phyloP scores from a whole-genome alignment of 2,113 vertebrate species.

The Nycticorax nycticorax region DNA sequence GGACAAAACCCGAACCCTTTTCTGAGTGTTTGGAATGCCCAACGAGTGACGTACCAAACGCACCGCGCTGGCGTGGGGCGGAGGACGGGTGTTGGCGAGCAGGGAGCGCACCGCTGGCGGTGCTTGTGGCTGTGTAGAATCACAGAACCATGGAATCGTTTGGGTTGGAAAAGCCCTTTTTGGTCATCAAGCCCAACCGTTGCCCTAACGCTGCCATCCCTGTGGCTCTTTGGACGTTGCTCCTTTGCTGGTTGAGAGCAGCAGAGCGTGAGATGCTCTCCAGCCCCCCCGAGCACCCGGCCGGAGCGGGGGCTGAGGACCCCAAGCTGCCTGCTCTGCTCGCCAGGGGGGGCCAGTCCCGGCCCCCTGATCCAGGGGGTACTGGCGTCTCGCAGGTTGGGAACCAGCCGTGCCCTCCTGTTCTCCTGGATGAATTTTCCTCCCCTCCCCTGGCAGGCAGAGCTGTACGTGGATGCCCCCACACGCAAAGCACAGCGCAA shows the following conservation, averaged over 20 bases:
- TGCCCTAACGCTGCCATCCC: no score
- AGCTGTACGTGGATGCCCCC: background rate
- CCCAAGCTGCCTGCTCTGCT: background rate
- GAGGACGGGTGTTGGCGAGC: accelerated
- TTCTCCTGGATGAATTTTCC: background rate
- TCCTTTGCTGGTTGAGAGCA: background rate
- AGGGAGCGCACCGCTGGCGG: accelerated
- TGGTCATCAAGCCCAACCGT: no score
- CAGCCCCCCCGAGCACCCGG: background rate
- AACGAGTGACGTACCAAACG: accelerated
- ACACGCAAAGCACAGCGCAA: background rate
- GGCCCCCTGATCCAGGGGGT: background rate
- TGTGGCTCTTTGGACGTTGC: background rate
- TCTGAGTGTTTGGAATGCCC: background rate
- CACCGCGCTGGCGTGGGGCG: accelerated
- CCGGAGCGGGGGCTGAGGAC: background rate
- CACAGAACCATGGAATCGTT: no score
- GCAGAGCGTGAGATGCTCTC: background rate
- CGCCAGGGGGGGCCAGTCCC: accelerated
- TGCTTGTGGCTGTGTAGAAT: background rate
- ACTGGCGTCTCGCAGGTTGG: background rate
- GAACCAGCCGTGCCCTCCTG: background rate
- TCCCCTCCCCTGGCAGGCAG: background rate
- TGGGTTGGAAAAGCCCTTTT: no score
- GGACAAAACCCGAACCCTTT: no score